Percentiles rank a stretch among this genome's conserved stretches.
Evolutionary conservation across 2,797 vertebrate genomes (phyloP).

Genomic region (Muscicapa comitata): DNA sequence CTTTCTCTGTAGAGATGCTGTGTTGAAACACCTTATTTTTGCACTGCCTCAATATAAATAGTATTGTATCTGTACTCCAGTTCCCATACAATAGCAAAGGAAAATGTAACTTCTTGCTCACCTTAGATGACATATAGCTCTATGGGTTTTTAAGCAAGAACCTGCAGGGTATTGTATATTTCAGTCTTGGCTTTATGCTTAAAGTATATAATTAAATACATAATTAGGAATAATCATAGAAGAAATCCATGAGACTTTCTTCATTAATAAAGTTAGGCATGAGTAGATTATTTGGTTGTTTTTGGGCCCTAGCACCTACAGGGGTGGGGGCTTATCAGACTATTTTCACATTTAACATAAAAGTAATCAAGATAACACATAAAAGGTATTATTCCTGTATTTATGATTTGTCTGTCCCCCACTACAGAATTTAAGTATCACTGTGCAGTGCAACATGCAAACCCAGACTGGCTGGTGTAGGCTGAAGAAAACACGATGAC

Average conservation of each 20-base stretch:
- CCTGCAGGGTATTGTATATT: not conserved
- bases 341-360: not conserved
- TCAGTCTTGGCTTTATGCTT: not conserved
- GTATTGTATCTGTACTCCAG: not conserved
- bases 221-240: not conserved
- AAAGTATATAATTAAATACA: not conserved
- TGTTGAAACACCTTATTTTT: not conserved
- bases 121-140: not conserved
- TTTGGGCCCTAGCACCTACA: not conserved
- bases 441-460: not conserved
- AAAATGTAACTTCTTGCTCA: not conserved
- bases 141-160: not conserved
- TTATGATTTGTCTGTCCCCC: not conserved
- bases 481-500: not conserved
- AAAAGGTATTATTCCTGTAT: not conserved
- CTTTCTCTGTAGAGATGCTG: not conserved
- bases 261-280: not conserved
- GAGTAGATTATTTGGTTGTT: not conserved
- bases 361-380: not conserved
- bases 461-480: not conserved
- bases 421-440: not conserved
- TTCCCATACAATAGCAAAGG: accelerated
- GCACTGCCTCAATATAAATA: not conserved
- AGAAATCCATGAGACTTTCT: not conserved
- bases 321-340: not conserved